phyloP scores from a whole-genome alignment of 2,113 vertebrate genomes.

The Pogona vitticeps region DNA sequence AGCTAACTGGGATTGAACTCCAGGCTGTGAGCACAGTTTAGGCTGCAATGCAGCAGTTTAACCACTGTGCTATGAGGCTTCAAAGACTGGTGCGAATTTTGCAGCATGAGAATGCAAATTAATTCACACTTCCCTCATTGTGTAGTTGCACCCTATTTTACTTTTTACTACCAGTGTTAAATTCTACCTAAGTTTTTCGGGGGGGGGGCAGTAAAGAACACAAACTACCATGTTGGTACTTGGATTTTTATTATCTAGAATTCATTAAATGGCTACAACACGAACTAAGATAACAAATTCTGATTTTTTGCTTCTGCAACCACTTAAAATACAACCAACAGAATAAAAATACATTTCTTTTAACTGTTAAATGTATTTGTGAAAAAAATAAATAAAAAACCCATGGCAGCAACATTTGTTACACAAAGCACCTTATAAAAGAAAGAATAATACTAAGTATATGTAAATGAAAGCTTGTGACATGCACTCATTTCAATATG shows the following conservation, averaged over 20 bases:
- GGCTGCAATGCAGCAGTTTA: too few species aligned
- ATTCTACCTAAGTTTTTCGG: background rate
- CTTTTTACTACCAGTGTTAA: background rate
- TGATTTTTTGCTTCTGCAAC: background rate
- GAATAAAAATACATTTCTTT: background rate
- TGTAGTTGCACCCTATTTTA: background rate
- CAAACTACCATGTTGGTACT: background rate
- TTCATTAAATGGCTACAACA: background rate
- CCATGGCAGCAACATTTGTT: background rate
- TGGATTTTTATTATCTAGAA: background rate
- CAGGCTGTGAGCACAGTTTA: too few species aligned
- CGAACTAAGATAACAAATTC: background rate
- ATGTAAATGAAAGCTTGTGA: background rate
- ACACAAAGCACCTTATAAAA: background rate
- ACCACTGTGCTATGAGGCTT: too few species aligned
- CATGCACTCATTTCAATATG: background rate
- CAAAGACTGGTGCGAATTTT: too few species aligned
- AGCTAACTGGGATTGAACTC: too few species aligned
- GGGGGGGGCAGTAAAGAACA: background rate
- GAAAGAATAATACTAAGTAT: background rate
- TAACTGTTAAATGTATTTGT: background rate
- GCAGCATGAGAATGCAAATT: too few species aligned
- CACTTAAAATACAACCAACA: background rate
- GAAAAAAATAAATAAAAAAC: background rate
- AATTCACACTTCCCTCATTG: too few species aligned